These are phyloP conservation scores for Ophioderma brevispina DNA, from an alignment of 35 echinoderm and acorn worm species.

Conservation along the genomic window DNA sequence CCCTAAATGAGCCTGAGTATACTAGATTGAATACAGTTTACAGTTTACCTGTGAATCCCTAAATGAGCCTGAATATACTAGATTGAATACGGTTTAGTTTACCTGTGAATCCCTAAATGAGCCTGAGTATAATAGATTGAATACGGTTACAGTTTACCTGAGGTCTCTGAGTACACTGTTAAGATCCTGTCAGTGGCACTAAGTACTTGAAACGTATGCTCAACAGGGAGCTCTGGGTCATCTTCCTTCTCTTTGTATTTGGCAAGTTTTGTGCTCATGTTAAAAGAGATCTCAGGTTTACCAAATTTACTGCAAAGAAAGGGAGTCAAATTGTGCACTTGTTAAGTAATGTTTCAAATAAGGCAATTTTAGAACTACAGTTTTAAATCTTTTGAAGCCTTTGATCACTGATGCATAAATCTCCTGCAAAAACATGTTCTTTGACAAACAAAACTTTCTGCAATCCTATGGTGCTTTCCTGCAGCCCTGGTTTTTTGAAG, in stretches of 20 bases:
- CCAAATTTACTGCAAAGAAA: slow-evolving; percentile 57
- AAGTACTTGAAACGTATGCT: slow-evolving; percentile 73
- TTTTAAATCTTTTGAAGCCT: background rate
- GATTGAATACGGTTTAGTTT: too few relatives aligned
- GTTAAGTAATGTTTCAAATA: background rate
- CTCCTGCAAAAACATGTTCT: too few relatives aligned
- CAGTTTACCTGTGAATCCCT: too few relatives aligned
- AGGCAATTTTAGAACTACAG: background rate
- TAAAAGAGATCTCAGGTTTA: slow-evolving; percentile 74
- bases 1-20: too few relatives aligned
- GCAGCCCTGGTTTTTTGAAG: too few relatives aligned
- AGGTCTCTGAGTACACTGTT: slow-evolving; percentile 50
- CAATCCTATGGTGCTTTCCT: too few relatives aligned
- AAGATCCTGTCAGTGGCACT: slow-evolving; percentile 53
- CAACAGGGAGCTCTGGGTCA: slow-evolving; percentile 50
- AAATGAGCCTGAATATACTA: too few relatives aligned
- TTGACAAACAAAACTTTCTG: too few relatives aligned
- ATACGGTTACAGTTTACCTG: too few relatives aligned
- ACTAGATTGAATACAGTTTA: too few relatives aligned
- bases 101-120: too few relatives aligned
- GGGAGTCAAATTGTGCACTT: background rate
- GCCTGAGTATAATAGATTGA: too few relatives aligned
- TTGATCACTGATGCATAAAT: background rate
- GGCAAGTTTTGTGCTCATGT: slow-evolving; percentile 51
- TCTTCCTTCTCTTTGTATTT: slow-evolving; percentile 37